Percentiles rank a stretch among this genome's conserved stretches.
Evolutionary conservation across 1,140 invertebrate genomes (phyloP).

Genomic region (Eurosta solidaginis): DNA sequence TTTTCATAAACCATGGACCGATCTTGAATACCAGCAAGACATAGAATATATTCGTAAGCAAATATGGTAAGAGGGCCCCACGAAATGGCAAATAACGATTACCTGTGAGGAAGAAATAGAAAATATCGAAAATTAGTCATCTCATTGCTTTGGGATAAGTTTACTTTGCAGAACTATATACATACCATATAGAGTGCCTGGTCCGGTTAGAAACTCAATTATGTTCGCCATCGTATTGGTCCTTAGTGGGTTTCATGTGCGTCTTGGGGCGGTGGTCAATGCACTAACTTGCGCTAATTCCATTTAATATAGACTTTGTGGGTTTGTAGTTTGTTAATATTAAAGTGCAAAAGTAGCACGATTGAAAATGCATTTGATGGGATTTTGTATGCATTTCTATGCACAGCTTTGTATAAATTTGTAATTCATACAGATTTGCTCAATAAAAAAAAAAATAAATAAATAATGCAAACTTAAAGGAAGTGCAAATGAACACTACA

Average conservation of each 20-base stretch:
- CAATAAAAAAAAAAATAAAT: no score
- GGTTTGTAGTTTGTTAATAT: neutral
- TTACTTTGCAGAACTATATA: neutral
- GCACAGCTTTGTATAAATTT: no score
- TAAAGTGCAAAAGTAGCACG: neutral
- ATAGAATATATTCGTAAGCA: neutral
- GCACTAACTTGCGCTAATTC: neutral
- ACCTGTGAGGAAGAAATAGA: neutral
- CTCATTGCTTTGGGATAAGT: neutral
- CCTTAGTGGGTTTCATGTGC: neutral
- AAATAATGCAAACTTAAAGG: no score
- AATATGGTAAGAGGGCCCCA: neutral
- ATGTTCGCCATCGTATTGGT: conserved; percentile 3
- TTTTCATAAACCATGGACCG: neutral
- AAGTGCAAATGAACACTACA: no score
- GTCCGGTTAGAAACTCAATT: neutral
- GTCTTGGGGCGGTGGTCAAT: neutral
- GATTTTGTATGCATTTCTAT: neutral
- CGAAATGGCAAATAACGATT: neutral
- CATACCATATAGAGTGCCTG: neutral
- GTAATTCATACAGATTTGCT: no score
- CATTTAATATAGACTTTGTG: neutral
- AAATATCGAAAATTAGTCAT: neutral
- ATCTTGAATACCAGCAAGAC: neutral
- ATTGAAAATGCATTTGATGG: neutral